Evolutionary conservation across 2,888 invertebrate genomes (phyloP), one percentile per base, ranked within the genome.

Genomic region (Adela reaumurella): DNA sequence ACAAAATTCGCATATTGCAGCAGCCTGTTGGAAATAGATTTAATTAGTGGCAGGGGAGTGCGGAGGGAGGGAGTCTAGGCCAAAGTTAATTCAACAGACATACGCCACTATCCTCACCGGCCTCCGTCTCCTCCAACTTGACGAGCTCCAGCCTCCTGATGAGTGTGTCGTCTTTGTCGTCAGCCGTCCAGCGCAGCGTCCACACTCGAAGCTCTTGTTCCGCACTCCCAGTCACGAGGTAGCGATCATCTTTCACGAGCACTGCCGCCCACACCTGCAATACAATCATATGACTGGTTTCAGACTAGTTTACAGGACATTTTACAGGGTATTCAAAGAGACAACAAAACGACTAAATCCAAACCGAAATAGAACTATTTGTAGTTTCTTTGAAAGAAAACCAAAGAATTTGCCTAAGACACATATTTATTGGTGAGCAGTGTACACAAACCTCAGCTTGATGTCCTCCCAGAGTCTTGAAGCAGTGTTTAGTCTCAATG

Each of bases 401-500:
- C n/a, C n/a, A n/a, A n/a, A n/a, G n/a, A n/a, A n/a, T n/a, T n/a
- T n/a, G n/a, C n/a, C n/a, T n/a, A n/a, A n/a, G n/a, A n/a, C n/a
- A n/a, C n/a, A n/a, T n/a, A n/a, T n/a, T n/a, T n/a, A n/a, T n/a
- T n/a, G n/a, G n/a, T n/a, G n/a, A n/a, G n/a, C n/a, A n/a, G n/a
- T n/a, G n/a, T n/a, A n/a, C n/a, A 51, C 53, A 59, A 72, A 88
- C 89, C 81, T 96, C 96, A 54, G 88, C 86, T 60, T 87, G 84
- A 70, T 93, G 91, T 50, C 94, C 96, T 42, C 93, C 88, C 46
- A 99, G 78, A 2, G 98, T 98, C 68, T 92, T 93, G 62, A 98
- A 98, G 67, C 97, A 98, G 62, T 94, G 92, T 59, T 95, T 92
- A 5, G 94, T 94, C 56, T 92, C 90, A 55, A 98, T 80, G 68